Percentiles rank a stretch among this genome's conserved stretches.
phyloP scores from a whole-genome alignment of 2,797 vertebrate species.

The Ataeniobius toweri region DNA sequence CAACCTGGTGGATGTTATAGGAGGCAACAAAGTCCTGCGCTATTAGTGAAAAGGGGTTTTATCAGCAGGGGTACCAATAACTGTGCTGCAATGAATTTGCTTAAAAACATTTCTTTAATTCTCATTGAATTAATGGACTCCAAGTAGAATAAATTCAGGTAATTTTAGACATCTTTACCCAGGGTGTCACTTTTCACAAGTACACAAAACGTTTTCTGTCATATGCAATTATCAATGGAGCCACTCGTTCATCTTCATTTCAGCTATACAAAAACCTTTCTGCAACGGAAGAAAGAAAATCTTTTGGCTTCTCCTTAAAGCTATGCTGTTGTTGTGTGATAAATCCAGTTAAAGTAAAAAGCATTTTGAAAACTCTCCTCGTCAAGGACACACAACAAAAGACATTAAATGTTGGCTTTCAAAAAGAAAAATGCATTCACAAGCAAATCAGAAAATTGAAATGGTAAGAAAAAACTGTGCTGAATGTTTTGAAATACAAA shows the following conservation, averaged over 20 bases:
- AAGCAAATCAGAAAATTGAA: background rate
- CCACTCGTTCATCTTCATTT: slow-evolving; percentile 4
- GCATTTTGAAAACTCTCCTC: slow-evolving; percentile 9
- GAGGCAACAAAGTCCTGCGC: background rate
- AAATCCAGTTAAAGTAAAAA: background rate
- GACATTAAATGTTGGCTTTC: slow-evolving; percentile 13
- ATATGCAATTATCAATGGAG: slow-evolving; percentile 1
- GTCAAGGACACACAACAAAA: slow-evolving; percentile 26
- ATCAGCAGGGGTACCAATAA: background rate
- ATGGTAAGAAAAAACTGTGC: background rate
- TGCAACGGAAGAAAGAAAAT: slow-evolving; percentile 1
- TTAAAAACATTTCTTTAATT: background rate
- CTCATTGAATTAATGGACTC: background rate
- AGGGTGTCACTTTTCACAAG: background rate
- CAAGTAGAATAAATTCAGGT: background rate
- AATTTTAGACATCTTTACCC: background rate
- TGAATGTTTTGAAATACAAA: background rate
- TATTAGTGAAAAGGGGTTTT: background rate
- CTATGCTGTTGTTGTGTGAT: slow-evolving; percentile 3
- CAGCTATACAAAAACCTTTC: background rate
- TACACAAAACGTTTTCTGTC: background rate
- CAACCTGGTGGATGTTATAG: background rate
- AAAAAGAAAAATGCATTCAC: background rate
- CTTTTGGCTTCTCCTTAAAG: background rate
- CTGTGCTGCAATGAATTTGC: background rate